phyloP scores from a whole-genome alignment of 2,888 invertebrate genomes.

The Ectemnius lituratus region DNA sequence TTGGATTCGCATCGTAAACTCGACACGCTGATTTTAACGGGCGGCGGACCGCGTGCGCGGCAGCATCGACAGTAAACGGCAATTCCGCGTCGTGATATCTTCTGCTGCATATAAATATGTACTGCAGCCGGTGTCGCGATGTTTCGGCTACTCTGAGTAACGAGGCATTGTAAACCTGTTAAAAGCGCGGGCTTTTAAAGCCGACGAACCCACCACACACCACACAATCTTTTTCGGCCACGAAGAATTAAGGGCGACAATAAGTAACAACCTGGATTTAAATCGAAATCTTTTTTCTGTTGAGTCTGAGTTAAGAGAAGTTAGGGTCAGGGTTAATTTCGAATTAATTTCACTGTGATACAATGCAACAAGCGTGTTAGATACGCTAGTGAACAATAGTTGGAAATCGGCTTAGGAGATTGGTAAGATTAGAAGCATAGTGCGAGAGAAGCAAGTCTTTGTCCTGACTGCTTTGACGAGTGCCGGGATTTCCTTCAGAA shows the following conservation, averaged over 20 bases:
- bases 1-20: slow-evolving; percentile 4
- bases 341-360: too few relatives aligned
- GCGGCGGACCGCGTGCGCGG: not conserved
- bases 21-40: not conserved
- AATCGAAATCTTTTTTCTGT: too few relatives aligned
- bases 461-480: not conserved
- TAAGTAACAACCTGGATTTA: too few relatives aligned
- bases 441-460: not conserved
- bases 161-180: slow-evolving; percentile 2
- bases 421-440: too few relatives aligned
- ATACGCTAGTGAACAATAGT: too few relatives aligned
- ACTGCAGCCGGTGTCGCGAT: not conserved
- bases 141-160: slow-evolving; percentile 4
- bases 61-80: slow-evolving; percentile 5
- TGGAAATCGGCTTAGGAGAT: too few relatives aligned
- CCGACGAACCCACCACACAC: not conserved
- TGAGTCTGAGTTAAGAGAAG: too few relatives aligned
- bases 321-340: too few relatives aligned
- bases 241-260: not conserved
- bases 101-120: not conserved
- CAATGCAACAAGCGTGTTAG: too few relatives aligned
- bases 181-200: not conserved
- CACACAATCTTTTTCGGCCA: not conserved
- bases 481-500: too few relatives aligned
- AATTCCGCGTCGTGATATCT: slow-evolving; percentile 1